Base-by-base conservation (phyloP, 2,888 invertebrate species). In the Caenorhabditis sp. region DNA sequence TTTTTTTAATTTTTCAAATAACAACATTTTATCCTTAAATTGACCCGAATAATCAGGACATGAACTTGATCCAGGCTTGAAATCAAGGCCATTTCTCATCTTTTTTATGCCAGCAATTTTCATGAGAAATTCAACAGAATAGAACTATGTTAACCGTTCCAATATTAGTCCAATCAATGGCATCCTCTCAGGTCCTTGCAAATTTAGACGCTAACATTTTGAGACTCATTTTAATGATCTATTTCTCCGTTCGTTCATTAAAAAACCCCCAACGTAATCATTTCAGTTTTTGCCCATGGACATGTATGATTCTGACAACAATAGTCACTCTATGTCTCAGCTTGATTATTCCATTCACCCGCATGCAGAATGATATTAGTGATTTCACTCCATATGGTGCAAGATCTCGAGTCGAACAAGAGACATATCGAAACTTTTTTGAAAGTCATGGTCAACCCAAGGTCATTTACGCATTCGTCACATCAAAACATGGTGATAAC, bases 301-400 rank as follows among this genome's bases (percentile, higher is more conserved):
- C 80, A 17, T 83, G 70, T 59, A 77, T 83, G 26, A 53, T 73
- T 12, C 20, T 81, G 0, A 81, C 79, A 20, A 78, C 76, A 0
- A 21, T 78, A 1, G 38, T 82, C 43, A 81, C 83, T n/a, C 20
- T 79, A 1, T 50, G 68, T 3, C 65, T 76, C 12, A 63, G 69
- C 0, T 26, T 69, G 26, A 74, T 76, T 56, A 84, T 85, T 59
- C 84, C 83, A 17, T 80, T 87, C 27, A 83, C 84, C 1, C 63
- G 75, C 31, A 79, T 86, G 81, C 70, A 82, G 12, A 86, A 86
- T 66, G 82, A 87, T 64, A 85, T 86, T 56, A 78, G 84, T 58
- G 86, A 86, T 65, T 86, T 87, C 60, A 86, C 86, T 36, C 86
- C 86, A 4, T 76, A 68, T 27, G 84, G 78, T n/a, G 85, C 85